These are phyloP conservation scores for Ovis canadensis DNA, from an alignment of 2,113 vertebrate species.

Conservation along the genomic window DNA sequence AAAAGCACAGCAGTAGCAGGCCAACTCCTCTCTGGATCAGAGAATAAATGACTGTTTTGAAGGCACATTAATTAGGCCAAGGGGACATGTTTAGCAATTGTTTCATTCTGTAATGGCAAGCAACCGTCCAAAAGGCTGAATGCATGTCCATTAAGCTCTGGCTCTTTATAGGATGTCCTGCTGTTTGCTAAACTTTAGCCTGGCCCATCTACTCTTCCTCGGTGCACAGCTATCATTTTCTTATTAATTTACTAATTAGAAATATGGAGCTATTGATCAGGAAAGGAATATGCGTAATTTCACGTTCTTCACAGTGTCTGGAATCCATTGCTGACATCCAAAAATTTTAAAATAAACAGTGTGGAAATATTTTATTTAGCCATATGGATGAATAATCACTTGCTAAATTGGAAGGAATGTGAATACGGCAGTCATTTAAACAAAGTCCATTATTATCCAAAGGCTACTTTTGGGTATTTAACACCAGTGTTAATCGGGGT, in stretches of 20 bases:
- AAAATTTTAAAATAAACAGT: not conserved
- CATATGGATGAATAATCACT: conserved; percentile 41
- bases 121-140: not conserved
- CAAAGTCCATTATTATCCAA: conserved; percentile 16
- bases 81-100: not conserved
- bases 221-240: not conserved
- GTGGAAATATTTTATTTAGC: conserved; percentile 39
- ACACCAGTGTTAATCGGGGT: not conserved
- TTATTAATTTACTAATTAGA: conserved; percentile 37
- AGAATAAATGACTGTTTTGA: not conserved
- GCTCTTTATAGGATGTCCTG: not conserved
- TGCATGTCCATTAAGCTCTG: not conserved
- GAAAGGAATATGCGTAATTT: not conserved
- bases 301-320: not conserved
- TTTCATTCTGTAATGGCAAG: not conserved
- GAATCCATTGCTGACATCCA: not conserved
- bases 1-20: not conserved
- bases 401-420: conserved; percentile 30
- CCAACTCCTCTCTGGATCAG: not conserved
- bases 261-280: not conserved
- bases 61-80: not conserved
- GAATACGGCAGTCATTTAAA: not conserved
- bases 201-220: not conserved
- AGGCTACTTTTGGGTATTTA: conserved; percentile 19
- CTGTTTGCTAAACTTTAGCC: not conserved